These are phyloP conservation scores for Triops longicaudatus DNA, from an alignment of 1,140 invertebrate species.

Conservation along the genomic window DNA sequence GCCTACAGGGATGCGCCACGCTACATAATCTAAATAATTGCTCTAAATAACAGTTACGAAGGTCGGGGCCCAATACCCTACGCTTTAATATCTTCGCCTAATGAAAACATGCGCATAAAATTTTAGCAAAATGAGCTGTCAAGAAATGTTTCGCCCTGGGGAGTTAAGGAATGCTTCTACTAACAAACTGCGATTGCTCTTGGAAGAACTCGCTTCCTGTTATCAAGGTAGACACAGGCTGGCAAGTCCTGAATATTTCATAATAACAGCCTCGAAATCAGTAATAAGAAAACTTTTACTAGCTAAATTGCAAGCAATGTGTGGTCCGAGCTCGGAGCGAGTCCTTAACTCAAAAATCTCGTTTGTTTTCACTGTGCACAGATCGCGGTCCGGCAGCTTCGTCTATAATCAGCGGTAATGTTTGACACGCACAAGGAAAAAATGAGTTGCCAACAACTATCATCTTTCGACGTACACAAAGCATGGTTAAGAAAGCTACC, in stretches of 20 bases:
- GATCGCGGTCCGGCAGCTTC: background rate
- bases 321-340: background rate
- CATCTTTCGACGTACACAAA: background rate
- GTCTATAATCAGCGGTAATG: background rate
- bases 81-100: background rate
- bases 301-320: background rate
- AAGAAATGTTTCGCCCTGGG: background rate
- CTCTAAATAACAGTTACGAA: background rate
- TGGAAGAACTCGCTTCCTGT: background rate
- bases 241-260: background rate
- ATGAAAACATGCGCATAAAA: background rate
- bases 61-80: background rate
- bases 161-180: background rate
- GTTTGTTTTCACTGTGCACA: background rate
- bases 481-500: background rate
- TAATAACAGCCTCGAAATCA: background rate
- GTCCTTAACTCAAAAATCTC: background rate
- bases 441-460: background rate
- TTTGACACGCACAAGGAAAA: background rate
- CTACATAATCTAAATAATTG: background rate
- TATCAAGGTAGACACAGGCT: background rate
- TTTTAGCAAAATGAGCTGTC: background rate
- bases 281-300: background rate
- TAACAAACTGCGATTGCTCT: background rate
- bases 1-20: constrained; percentile 4